Conservation (phyloP, 2,113 vertebrate species). For the Potamarius usumacintae region DNA sequence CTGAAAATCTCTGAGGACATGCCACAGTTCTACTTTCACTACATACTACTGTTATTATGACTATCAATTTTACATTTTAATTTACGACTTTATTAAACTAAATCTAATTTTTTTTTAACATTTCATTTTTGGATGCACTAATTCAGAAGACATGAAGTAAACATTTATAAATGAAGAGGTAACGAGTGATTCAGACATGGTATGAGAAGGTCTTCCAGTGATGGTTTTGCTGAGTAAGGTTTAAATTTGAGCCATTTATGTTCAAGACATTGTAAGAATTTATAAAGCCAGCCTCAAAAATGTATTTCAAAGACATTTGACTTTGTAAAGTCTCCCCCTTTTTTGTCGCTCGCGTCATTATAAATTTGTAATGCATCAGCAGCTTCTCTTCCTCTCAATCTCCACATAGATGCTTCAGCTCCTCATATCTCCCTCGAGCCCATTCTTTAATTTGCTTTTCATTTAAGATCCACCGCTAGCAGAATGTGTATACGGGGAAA, state of each 20-base stretch:
- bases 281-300: background rate
- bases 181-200: background rate
- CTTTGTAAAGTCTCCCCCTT: background rate
- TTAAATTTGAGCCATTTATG: background rate
- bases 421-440: constrained; percentile 33
- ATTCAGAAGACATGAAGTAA: background rate
- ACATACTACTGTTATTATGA: background rate
- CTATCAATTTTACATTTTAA: background rate
- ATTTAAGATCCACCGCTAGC: constrained; percentile 27
- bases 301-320: background rate
- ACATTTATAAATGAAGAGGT: background rate
- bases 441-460: constrained; percentile 45
- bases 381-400: constrained; percentile 16
- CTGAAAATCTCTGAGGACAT: background rate
- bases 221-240: background rate
- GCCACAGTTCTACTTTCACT: background rate
- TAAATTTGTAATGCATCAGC: constrained; percentile 29
- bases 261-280: background rate
- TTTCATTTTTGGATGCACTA: background rate
- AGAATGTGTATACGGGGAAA: background rate
- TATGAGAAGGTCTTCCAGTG: background rate
- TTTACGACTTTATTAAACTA: background rate
- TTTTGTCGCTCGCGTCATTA: background rate
- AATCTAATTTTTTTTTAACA: background rate
- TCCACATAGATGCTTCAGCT: background rate